Evolutionary conservation across 2,113 vertebrate genomes (phyloP), one percentile per base, ranked within the genome.

Genomic region (Perca flavescens): DNA sequence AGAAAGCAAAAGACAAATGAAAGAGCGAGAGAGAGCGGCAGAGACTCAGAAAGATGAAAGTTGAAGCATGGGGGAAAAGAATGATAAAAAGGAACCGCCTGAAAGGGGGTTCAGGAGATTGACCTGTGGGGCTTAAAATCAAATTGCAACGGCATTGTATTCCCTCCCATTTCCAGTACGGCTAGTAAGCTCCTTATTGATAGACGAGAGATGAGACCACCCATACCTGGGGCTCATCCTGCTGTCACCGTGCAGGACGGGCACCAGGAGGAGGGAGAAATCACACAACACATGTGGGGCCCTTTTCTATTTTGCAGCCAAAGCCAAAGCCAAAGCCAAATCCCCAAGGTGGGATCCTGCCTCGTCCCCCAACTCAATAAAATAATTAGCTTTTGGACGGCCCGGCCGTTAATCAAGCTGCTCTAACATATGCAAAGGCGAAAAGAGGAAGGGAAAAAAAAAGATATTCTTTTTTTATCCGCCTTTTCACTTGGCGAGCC

Each of bases 181-280:
- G 89, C 88, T 72, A 88, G 91, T 96, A 96, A 96, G 94, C 94
- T 93, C 74, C 95, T 96, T 96, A 95, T 95, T 95, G 95, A 96
- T 94, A 94, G 94, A 93, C 80, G 92, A 85, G 89, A 94, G 93
- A 95, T 95, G 94, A 95, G 94, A 94, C 94, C 94, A 95, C 93
- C 94, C 94, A 94, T 93, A 95, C 95, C 93, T 95, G 93, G 68
- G 87, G 93, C 93, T 95, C 92, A 96, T 95, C 94, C 92, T 67
- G 83, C 92, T 88, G 90, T 93, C 88, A 91, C 53, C 61, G 75
- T 68, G 76, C 87, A 88, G 91, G 88, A 90, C 58, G 79, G 87
- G 87, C 70, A 86, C 79, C 77, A 19, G 85, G 83, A 88, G 88
- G 88, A 76, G 90, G 92, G 84, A 87, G 82, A 69, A 92, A 91